These are phyloP conservation scores for Leptoclinus maculatus DNA, from an alignment of 2,797 vertebrate genomes.

Conservation along the genomic window DNA sequence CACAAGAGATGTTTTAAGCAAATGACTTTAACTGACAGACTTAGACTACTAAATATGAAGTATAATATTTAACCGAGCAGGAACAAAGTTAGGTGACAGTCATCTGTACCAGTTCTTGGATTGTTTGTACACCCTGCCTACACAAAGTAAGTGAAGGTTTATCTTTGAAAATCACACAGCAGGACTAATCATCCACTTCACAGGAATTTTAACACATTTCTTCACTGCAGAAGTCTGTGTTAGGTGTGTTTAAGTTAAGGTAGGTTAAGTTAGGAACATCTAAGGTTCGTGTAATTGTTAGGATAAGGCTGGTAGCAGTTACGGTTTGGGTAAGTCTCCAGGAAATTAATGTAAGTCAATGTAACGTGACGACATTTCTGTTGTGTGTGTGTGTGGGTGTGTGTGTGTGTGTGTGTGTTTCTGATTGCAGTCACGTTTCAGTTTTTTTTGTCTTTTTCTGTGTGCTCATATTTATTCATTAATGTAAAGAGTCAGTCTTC, in stretches of 20 bases:
- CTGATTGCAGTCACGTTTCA: background rate
- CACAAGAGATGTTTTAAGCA: background rate
- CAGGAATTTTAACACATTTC: background rate
- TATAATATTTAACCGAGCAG: background rate
- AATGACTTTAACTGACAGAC: background rate
- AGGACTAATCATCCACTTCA: background rate
- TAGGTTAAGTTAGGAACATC: too few species aligned
- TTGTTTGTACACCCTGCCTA: background rate
- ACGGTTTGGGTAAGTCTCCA: too few species aligned
- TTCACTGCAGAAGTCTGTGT: background rate
- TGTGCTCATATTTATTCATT: background rate
- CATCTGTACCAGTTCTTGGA: background rate
- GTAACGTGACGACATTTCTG: too few species aligned
- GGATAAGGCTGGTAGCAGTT: too few species aligned
- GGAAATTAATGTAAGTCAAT: too few species aligned
- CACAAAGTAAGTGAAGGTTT: background rate
- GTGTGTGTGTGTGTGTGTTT: background rate
- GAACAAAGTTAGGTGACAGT: background rate
- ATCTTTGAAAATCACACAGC: conserved; percentile 23
- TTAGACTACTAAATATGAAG: background rate
- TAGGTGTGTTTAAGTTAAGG: background rate
- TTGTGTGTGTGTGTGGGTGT: background rate
- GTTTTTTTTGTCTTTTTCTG: background rate
- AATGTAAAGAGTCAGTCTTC: background rate
- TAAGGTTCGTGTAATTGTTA: too few species aligned